phyloP scores from a whole-genome alignment of 2,113 vertebrate genomes.

The Clarias gariepinus region DNA sequence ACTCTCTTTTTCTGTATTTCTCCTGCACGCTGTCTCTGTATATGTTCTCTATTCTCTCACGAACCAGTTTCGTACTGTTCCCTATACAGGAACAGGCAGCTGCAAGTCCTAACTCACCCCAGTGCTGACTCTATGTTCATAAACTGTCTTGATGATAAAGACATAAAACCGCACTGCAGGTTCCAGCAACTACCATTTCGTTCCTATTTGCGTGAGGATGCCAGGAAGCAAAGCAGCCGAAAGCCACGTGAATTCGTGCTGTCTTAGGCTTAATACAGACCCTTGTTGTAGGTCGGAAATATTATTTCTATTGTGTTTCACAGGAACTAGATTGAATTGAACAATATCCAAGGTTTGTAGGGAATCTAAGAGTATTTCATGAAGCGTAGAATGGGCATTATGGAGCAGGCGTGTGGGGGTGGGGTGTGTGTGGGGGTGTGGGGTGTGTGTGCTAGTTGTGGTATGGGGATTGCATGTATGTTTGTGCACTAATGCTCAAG shows the following conservation, averaged over 20 bases:
- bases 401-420: neutral
- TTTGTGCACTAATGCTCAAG: neutral
- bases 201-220: neutral
- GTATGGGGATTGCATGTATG: neutral
- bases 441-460: neutral
- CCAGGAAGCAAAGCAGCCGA: neutral
- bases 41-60: neutral
- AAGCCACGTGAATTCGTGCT: neutral
- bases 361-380: conserved; percentile 2
- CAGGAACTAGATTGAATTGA: too few relatives aligned
- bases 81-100: conserved; percentile 41
- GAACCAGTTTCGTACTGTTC: conserved; percentile 11
- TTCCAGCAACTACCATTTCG: conserved; percentile 5
- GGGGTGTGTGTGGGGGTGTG: neutral
- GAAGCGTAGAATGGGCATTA: neutral
- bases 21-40: neutral
- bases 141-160: neutral
- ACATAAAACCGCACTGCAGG: neutral
- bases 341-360: neutral
- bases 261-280: neutral
- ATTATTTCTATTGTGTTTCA: neutral
- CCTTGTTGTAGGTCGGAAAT: neutral
- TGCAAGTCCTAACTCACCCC: conserved; percentile 43
- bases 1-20: neutral
- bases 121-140: neutral